phyloP scores from a whole-genome alignment of 2,797 vertebrate species.

The Urosaurus nigricauda region DNA sequence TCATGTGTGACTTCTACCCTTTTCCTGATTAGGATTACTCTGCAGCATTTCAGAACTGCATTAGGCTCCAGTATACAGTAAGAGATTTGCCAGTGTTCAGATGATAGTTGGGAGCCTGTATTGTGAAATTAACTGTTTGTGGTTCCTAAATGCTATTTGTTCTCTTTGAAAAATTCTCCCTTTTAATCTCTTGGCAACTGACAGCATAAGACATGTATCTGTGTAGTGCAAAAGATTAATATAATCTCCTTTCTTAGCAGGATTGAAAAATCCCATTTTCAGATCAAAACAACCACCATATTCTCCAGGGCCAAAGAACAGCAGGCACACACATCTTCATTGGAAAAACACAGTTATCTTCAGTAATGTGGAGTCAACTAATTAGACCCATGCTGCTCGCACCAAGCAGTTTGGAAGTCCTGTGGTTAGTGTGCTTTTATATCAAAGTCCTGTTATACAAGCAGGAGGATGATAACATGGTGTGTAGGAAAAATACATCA shows the following conservation, averaged over 20 bases:
- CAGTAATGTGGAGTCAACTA: neutral
- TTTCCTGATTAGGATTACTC: conserved; percentile 3
- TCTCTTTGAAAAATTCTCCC: conserved; percentile 3
- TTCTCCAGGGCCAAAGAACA: conserved; percentile 1
- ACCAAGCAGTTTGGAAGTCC: fast-evolving
- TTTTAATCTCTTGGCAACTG: conserved; percentile 15
- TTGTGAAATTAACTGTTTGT: neutral
- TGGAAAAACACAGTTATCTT: conserved; percentile 27
- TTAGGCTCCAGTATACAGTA: neutral
- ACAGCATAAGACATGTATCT: conserved; percentile 10
- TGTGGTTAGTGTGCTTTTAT: neutral
- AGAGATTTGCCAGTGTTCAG: neutral
- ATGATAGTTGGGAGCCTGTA: neutral
- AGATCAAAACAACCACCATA: conserved; percentile 24
- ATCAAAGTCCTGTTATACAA: neutral
- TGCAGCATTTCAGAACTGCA: neutral
- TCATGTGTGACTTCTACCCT: neutral
- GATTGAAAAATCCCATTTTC: conserved; percentile 38
- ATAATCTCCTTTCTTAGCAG: conserved; percentile 37
- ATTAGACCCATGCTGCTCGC: neutral
- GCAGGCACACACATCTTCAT: neutral
- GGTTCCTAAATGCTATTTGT: conserved; percentile 16
- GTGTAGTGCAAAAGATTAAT: conserved; percentile 32
- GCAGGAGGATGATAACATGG: fast-evolving
- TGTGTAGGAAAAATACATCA: neutral